A percentile compares a stretch with the other conserved stretches of the same genome.
phyloP scores from a whole-genome alignment of 2,888 invertebrate species.

The Drosophila sordidapex region DNA sequence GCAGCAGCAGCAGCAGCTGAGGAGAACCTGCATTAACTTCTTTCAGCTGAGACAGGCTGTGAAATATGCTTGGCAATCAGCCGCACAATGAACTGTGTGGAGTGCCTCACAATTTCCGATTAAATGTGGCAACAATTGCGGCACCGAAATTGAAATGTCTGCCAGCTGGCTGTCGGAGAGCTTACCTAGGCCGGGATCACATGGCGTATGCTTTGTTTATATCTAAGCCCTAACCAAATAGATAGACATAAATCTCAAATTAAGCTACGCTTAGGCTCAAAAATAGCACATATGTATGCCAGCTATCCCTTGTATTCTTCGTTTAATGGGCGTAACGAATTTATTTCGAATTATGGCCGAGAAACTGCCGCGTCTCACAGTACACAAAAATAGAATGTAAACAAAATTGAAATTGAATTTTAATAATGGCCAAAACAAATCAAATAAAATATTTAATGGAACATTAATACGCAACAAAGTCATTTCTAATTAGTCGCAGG shows the following conservation, averaged over 20 bases:
- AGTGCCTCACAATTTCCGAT: slow-evolving; percentile 46
- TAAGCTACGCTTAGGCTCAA: slow-evolving; percentile 48
- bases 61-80: slow-evolving; percentile 66
- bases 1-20: slow-evolving; percentile 43
- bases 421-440: slow-evolving; percentile 67
- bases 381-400: slow-evolving; percentile 65
- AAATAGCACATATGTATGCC: slow-evolving; percentile 51
- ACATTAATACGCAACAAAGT: slow-evolving; percentile 72
- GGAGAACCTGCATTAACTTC: slow-evolving; percentile 13
- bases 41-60: slow-evolving; percentile 36
- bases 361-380: slow-evolving; percentile 24
- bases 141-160: slow-evolving; percentile 63
- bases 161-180: slow-evolving; percentile 23
- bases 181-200: slow-evolving; percentile 64
- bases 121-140: slow-evolving; percentile 56
- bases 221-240: slow-evolving; percentile 44
- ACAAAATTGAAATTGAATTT: slow-evolving; percentile 75
- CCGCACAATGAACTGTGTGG: slow-evolving; percentile 36
- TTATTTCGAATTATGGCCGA: slow-evolving; percentile 68
- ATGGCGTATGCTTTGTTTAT: slow-evolving; percentile 46
- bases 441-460: slow-evolving; percentile 79
- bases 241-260: slow-evolving; percentile 62
- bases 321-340: slow-evolving; percentile 66
- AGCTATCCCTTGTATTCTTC: slow-evolving; percentile 32
- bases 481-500: slow-evolving; percentile 69